These are phyloP conservation scores for Apoda limacodes DNA, from an alignment of 2,888 invertebrate genomes.

Conservation along the genomic window DNA sequence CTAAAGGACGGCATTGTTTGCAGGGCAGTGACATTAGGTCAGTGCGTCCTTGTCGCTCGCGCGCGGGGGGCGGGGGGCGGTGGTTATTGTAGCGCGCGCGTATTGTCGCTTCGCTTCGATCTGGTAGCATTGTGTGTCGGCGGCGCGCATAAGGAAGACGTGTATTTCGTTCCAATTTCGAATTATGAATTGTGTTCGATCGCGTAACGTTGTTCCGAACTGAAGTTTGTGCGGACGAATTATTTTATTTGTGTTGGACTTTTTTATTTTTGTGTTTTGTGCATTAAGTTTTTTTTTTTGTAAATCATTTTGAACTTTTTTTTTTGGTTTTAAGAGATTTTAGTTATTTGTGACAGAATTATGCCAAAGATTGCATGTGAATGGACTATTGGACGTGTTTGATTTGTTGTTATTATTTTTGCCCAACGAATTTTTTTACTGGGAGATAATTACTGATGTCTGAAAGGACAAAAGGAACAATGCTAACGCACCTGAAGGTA, in stretches of 20 bases:
- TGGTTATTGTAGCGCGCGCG: constrained; percentile 67
- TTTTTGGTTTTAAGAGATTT: too few relatives aligned
- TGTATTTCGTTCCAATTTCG: constrained; percentile 34
- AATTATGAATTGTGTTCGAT: constrained; percentile 39
- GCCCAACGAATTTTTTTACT: constrained; percentile 13
- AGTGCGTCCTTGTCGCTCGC: constrained; percentile 66
- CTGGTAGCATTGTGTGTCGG: constrained; percentile 65
- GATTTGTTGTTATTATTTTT: constrained; percentile 30
- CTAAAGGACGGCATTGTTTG: constrained; percentile 60
- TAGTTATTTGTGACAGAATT: constrained; percentile 40
- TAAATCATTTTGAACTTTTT: too few relatives aligned
- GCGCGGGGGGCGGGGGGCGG: constrained; percentile 53
- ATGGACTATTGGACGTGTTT: constrained; percentile 47
- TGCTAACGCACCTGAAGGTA: constrained; percentile 61
- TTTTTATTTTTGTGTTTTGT: constrained; percentile 36
- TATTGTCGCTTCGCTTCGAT: constrained; percentile 66
- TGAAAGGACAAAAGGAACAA: constrained; percentile 54
- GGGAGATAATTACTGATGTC: constrained; percentile 36
- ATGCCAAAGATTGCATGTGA: constrained; percentile 60
- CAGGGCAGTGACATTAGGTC: constrained; percentile 67
- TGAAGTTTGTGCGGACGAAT: constrained; percentile 35
- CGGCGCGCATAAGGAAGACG: constrained; percentile 46
- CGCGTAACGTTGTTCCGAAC: constrained; percentile 38
- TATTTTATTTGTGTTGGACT: constrained; percentile 36
- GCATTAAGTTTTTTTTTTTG: constrained; percentile 29